Evolutionary conservation across 1,140 invertebrate species (phyloP).

Genomic region (Plutomurus gul): DNA sequence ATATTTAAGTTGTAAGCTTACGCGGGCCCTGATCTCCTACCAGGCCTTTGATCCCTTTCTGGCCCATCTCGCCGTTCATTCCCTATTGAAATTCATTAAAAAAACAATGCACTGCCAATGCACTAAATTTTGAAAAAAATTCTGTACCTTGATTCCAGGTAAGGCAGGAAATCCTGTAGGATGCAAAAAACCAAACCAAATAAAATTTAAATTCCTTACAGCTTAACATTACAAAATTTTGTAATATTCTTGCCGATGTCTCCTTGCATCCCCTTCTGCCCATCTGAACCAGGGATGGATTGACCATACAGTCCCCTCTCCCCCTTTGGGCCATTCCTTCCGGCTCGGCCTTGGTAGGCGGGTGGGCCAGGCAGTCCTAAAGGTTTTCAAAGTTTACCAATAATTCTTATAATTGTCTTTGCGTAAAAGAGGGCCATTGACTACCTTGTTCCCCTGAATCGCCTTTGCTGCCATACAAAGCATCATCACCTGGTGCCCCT

Average conservation of each 20-base stretch:
- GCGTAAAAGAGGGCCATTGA: too few species aligned
- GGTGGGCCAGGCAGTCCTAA: slow-evolving; percentile 55
- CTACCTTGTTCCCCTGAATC: slow-evolving; percentile 8
- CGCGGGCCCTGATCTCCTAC: too few species aligned
- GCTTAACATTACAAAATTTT: background rate
- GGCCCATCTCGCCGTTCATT: too few species aligned
- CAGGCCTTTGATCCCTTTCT: too few species aligned
- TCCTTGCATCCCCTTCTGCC: slow-evolving; percentile 41
- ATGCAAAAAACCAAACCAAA: background rate
- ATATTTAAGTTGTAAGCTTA: too few species aligned
- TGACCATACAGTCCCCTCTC: slow-evolving; percentile 57
- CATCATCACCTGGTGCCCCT: background rate
- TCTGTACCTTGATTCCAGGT: too few species aligned
- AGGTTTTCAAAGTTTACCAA: background rate
- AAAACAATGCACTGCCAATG: background rate
- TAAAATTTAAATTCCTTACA: background rate
- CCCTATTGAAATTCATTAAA: background rate
- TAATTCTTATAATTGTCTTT: background rate
- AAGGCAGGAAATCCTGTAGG: background rate
- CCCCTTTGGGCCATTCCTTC: slow-evolving; percentile 60
- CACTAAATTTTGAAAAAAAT: too few species aligned
- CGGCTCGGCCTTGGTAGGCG: slow-evolving; percentile 60
- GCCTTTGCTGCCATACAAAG: background rate
- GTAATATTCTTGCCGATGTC: background rate
- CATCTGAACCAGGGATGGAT: slow-evolving; percentile 56